phyloP scores from a whole-genome alignment of 2,888 invertebrate genomes.

The Hylaea fasciaria region DNA sequence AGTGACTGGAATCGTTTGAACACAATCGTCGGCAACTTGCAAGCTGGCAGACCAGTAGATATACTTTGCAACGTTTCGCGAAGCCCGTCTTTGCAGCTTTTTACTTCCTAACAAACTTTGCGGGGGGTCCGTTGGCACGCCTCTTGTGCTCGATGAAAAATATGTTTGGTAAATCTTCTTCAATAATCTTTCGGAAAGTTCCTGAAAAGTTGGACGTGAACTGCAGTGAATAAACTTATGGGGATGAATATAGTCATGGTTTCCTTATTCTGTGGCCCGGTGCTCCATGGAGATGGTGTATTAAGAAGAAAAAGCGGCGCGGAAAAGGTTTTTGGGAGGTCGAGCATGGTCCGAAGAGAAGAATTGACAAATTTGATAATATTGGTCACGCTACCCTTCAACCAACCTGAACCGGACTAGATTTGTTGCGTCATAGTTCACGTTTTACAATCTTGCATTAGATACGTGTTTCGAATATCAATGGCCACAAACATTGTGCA shows the following conservation, averaged over 20 bases:
- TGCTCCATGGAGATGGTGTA: too few species aligned
- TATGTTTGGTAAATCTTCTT: conserved; percentile 40
- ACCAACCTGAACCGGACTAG: too few species aligned
- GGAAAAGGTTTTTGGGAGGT: too few species aligned
- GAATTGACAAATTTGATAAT: too few species aligned
- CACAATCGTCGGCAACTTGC: conserved; percentile 6
- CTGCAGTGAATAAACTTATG: not conserved
- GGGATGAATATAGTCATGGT: not conserved
- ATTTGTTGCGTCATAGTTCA: too few species aligned
- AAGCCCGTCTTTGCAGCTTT: conserved; percentile 41
- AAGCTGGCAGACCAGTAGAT: conserved; percentile 27
- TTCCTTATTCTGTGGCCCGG: not conserved
- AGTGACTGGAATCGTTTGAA: conserved; percentile 1
- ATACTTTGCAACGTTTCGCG: conserved; percentile 28
- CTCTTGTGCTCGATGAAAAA: conserved; percentile 42
- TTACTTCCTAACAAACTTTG: conserved; percentile 58
- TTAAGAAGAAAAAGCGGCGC: too few species aligned
- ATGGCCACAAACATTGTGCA: too few species aligned
- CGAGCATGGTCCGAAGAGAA: too few species aligned
- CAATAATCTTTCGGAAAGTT: conserved; percentile 20
- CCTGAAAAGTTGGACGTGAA: conserved; percentile 28
- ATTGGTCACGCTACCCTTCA: too few species aligned
- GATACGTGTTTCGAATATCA: too few species aligned
- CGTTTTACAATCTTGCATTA: too few species aligned
- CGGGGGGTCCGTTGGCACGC: conserved; percentile 45